These are phyloP conservation scores for Pseudocheirus occidentalis DNA, from an alignment of 2,797 vertebrate species.

Conservation along the genomic window DNA sequence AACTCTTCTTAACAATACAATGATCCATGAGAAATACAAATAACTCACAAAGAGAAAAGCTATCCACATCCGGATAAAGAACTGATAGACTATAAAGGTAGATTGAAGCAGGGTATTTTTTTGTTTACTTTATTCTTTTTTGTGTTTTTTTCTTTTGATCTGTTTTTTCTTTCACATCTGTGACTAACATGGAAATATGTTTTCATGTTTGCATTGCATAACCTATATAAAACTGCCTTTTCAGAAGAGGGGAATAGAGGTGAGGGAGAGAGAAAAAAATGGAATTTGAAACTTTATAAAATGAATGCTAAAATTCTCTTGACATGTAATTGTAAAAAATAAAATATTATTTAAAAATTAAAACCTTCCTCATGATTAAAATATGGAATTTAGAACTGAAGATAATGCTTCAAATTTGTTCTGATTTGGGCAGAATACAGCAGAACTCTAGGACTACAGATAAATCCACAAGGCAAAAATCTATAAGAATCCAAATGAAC, in stretches of 20 bases:
- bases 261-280: not conserved
- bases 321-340: not conserved
- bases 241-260: not conserved
- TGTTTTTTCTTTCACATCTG: not conserved
- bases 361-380: not conserved
- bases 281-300: not conserved
- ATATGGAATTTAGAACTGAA: not conserved
- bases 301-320: not conserved
- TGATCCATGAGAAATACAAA: not conserved
- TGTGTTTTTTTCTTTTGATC: not conserved
- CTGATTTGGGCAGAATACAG: not conserved
- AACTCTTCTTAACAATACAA: not conserved
- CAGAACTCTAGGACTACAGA: not conserved
- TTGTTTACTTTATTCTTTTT: not conserved
- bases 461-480: not conserved
- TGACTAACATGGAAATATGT: not conserved
- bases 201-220: no score
- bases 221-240: not conserved
- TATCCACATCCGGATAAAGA: no score
- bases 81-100: no score
- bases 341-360: not conserved
- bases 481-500: not conserved
- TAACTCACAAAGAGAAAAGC: not conserved
- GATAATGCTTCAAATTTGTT: not conserved
- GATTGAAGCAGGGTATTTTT: not conserved